phyloP scores from a whole-genome alignment of 2,888 invertebrate species.

The Lamproptera curius region DNA sequence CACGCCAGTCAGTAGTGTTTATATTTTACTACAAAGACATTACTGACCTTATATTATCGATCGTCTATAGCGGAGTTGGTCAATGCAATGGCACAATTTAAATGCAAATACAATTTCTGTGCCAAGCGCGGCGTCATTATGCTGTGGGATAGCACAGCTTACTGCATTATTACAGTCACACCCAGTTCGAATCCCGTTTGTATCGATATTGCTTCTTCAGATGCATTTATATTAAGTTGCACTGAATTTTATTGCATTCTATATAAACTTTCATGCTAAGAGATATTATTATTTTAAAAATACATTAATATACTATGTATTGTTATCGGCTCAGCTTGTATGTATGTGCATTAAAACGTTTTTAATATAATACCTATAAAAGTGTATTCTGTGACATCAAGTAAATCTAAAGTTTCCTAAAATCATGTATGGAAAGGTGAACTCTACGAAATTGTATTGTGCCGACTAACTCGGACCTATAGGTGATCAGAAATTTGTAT shows the following conservation, averaged over 20 bases:
- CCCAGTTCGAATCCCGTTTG: conserved; percentile 26
- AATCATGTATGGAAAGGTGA: too few relatives aligned
- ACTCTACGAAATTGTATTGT: too few relatives aligned
- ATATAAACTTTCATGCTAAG: too few relatives aligned
- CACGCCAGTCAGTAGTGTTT: background rate
- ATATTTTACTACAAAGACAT: background rate
- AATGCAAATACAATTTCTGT: conserved; percentile 53
- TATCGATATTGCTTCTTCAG: conserved; percentile 14
- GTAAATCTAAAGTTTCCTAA: too few relatives aligned
- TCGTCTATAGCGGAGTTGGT: conserved; percentile 22
- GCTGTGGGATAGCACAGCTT: conserved; percentile 44
- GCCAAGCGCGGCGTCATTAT: conserved; percentile 42
- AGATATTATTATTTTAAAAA: too few relatives aligned
- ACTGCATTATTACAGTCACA: conserved; percentile 42
- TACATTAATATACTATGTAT: too few relatives aligned
- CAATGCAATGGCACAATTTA: conserved; percentile 44
- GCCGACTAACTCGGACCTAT: too few relatives aligned
- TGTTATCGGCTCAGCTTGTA: too few relatives aligned
- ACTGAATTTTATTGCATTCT: conserved; percentile 3
- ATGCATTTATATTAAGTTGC: conserved; percentile 13
- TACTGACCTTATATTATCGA: conserved; percentile 3
- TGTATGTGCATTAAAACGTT: too few relatives aligned
- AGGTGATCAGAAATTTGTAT: too few relatives aligned
- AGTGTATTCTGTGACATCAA: too few relatives aligned
- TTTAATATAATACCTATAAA: too few relatives aligned